Conservation (phyloP, 1,140 invertebrate genomes). For the Choristoneura fumiferana region DNA sequence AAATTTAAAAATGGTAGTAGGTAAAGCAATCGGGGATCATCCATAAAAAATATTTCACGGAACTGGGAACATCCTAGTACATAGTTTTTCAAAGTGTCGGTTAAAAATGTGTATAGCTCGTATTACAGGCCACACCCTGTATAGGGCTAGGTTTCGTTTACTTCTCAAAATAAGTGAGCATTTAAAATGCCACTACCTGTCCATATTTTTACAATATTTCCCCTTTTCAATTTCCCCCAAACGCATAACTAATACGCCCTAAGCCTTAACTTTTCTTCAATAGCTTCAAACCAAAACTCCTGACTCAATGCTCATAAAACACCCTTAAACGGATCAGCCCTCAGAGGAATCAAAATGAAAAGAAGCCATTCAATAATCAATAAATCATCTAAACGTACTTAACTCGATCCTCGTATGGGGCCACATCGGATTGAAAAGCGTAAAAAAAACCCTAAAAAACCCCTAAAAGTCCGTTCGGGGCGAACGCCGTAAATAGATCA, state of each 20-base stretch:
- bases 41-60: too few relatives aligned
- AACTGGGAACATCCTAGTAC: too few relatives aligned
- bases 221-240: background rate
- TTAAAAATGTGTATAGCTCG: too few relatives aligned
- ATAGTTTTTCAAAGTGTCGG: too few relatives aligned
- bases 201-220: background rate
- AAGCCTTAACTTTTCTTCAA: too few relatives aligned
- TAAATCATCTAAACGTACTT: constrained; percentile 19
- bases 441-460: constrained; percentile 33
- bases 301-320: background rate
- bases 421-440: constrained; percentile 34
- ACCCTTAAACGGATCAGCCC: background rate
- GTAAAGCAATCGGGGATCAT: too few relatives aligned
- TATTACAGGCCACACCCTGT: too few relatives aligned
- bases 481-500: constrained; percentile 35
- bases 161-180: background rate
- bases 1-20: too few relatives aligned
- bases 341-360: background rate
- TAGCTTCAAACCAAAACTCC: background rate
- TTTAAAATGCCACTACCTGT: background rate
- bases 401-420: constrained; percentile 27
- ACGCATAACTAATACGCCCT: too few relatives aligned
- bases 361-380: constrained; percentile 11
- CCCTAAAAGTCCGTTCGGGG: constrained; percentile 29
- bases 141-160: too few relatives aligned